These are phyloP conservation scores for Nettapus auritus DNA, from an alignment of 2,113 vertebrate genomes.

Conservation along the genomic window DNA sequence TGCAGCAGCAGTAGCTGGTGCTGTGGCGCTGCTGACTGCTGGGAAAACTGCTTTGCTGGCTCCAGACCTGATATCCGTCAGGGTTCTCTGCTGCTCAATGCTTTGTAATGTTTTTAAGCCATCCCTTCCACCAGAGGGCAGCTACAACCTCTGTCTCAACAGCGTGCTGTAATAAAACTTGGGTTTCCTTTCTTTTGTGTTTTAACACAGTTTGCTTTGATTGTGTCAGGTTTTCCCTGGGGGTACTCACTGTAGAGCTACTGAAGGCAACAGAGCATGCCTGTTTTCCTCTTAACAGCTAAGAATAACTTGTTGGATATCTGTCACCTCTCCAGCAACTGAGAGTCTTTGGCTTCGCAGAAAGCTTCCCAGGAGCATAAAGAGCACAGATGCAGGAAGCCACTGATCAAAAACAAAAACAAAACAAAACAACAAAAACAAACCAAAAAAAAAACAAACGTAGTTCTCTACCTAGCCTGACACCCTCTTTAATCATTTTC, in stretches of 20 bases:
- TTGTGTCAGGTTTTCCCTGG: neutral
- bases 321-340: neutral
- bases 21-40: neutral
- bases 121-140: constrained; percentile 46
- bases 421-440: no score
- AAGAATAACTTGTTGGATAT: neutral
- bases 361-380: neutral
- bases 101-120: neutral
- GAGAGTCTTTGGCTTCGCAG: neutral
- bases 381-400: neutral
- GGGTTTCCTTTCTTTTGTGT: neutral
- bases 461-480: neutral
- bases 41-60: neutral
- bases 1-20: neutral
- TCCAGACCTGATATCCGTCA: neutral
- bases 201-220: neutral
- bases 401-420: neutral
- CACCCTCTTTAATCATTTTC: neutral
- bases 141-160: neutral
- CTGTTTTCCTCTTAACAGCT: neutral
- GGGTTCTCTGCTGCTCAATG: neutral
- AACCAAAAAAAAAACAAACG: no score
- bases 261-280: neutral
- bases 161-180: fast-evolving
- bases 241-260: neutral